Conservation (phyloP, 2,113 vertebrate genomes). For the Peromyscus californicus region DNA sequence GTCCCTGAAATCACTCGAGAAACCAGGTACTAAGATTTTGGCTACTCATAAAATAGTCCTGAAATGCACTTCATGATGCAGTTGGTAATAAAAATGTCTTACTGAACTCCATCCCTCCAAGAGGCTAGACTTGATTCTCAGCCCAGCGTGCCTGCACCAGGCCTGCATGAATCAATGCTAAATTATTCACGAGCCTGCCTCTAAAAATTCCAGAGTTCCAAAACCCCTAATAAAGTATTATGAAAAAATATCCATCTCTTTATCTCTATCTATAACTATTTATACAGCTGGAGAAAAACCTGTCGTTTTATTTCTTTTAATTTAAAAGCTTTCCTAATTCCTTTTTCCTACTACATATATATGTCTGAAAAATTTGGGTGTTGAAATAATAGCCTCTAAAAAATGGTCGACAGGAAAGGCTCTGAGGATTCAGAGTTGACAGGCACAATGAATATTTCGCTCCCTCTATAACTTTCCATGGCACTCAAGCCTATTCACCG, state of each 20-base stretch:
- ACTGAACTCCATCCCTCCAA: constrained; percentile 14
- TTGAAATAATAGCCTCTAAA: constrained; percentile 81
- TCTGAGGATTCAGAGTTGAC: constrained; percentile 19
- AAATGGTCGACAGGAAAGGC: constrained; percentile 61
- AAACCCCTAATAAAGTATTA: constrained; percentile 78
- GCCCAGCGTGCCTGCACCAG: not conserved
- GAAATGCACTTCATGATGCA: constrained; percentile 61
- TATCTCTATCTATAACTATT: constrained; percentile 69
- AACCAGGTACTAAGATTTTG: not conserved
- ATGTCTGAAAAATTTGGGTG: constrained; percentile 75
- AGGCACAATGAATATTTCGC: constrained; percentile 63
- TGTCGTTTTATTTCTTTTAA: constrained; percentile 77
- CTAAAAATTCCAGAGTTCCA: constrained; percentile 53
- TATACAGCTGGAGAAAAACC: constrained; percentile 64
- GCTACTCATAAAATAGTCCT: constrained; percentile 76
- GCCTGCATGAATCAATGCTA: constrained; percentile 69
- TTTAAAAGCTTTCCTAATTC: constrained; percentile 82
- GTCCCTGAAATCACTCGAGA: constrained; percentile 1
- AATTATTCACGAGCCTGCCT: constrained; percentile 71
- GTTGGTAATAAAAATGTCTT: constrained; percentile 72
- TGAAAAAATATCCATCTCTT: constrained; percentile 82
- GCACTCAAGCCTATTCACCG: not conserved
- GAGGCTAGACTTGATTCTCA: constrained; percentile 49
- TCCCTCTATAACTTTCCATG: constrained; percentile 52
- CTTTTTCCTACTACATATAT: constrained; percentile 74